A percentile compares a stretch with the other conserved stretches of the same genome.
Evolutionary conservation across 2,888 invertebrate species (phyloP).

Genomic region (Cosmopolites sordidus): DNA sequence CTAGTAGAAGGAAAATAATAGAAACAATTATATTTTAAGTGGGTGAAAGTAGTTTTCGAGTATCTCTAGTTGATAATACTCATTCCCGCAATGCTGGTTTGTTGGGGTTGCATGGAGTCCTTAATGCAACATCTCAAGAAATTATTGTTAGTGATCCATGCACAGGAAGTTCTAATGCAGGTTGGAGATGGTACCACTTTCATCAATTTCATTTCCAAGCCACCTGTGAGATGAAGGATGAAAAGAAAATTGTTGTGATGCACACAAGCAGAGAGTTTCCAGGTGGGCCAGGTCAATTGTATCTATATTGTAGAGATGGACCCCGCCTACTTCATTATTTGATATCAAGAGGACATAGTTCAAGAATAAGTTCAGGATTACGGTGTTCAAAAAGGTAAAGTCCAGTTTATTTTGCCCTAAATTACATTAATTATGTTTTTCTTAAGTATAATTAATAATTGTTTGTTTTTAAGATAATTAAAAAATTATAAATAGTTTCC

Average conservation of each 20-base stretch:
- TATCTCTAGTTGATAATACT: conserved; percentile 60
- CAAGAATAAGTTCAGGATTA: conserved; percentile 15
- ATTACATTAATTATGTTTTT: too few relatives aligned
- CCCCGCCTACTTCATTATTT: conserved; percentile 48
- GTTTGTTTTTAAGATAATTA: background rate
- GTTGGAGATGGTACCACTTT: conserved; percentile 60
- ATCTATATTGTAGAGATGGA: conserved; percentile 51
- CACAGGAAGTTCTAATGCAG: conserved; percentile 50
- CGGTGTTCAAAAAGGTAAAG: conserved; percentile 18
- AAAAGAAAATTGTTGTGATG: conserved; percentile 57
- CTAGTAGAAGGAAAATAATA: too few relatives aligned
- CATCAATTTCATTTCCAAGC: conserved; percentile 54
- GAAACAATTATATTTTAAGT: conserved; percentile 32
- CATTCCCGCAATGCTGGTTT: conserved; percentile 61
- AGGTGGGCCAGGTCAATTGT: conserved; percentile 53
- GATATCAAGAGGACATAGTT: conserved; percentile 46
- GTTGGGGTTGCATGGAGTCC: conserved; percentile 55
- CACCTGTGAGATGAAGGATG: conserved; percentile 51
- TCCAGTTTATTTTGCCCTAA: background rate
- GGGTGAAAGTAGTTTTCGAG: conserved; percentile 54
- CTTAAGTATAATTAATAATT: too few relatives aligned
- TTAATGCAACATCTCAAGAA: conserved; percentile 54
- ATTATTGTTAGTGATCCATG: conserved; percentile 55
- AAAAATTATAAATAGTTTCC: too few relatives aligned
- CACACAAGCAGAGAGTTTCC: conserved; percentile 57